Evolutionary conservation across 35 echinoderm and acorn worm species (phyloP).

Genomic region (Lytechinus variegatus): DNA sequence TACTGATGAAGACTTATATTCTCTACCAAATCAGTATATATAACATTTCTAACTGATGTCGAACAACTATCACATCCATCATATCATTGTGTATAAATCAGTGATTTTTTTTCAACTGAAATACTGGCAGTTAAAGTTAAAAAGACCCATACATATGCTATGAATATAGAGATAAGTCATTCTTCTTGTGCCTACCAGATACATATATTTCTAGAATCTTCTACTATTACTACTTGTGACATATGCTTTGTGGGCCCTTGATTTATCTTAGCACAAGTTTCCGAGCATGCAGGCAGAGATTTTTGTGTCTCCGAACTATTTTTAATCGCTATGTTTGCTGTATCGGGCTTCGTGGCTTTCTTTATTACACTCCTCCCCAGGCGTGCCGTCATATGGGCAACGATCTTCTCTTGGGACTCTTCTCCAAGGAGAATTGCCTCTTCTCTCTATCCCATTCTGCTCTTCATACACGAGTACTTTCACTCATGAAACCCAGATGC

Average conservation of each 20-base stretch:
- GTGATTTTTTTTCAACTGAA: background rate
- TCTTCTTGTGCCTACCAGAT: background rate
- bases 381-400: background rate
- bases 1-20: background rate
- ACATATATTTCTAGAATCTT: background rate
- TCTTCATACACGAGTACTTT: slow-evolving; percentile 5
- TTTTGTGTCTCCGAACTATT: background rate
- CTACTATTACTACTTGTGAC: background rate
- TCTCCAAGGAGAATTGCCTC: background rate
- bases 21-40: background rate
- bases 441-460: background rate
- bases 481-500: background rate
- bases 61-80: background rate
- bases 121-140: background rate
- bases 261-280: background rate
- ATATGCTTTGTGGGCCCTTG: background rate
- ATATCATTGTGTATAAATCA: background rate
- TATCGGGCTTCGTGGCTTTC: background rate
- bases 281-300: background rate
- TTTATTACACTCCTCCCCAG: background rate
- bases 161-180: background rate
- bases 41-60: background rate
- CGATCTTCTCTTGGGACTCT: background rate
- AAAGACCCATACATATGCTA: background rate
- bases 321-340: background rate